Evolutionary conservation across 2,888 invertebrate genomes (phyloP).

Genomic region (Calameuta idolon): DNA sequence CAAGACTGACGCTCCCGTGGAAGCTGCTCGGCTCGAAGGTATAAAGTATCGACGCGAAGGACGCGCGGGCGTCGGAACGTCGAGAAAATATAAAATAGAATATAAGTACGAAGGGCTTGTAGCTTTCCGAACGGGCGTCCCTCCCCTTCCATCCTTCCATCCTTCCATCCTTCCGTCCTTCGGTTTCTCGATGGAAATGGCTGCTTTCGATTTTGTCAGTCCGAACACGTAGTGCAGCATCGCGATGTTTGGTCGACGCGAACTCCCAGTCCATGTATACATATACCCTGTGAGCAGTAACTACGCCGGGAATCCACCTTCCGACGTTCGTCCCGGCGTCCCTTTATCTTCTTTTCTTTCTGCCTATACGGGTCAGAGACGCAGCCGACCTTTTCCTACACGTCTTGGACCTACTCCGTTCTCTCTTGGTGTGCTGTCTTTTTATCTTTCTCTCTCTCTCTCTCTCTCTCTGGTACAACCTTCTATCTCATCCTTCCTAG

Average conservation of each 20-base stretch:
- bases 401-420: no score
- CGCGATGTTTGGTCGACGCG: slow-evolving; percentile 32
- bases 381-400: no score
- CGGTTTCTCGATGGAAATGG: slow-evolving; percentile 31
- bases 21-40: slow-evolving; percentile 13
- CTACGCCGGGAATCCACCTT: neutral
- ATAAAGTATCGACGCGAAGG: slow-evolving; percentile 3
- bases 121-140: neutral
- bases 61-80: slow-evolving; percentile 5
- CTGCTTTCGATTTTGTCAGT: slow-evolving; percentile 37
- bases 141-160: no score
- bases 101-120: slow-evolving; percentile 15
- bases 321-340: no score
- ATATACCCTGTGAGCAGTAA: neutral
- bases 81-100: slow-evolving; percentile 29
- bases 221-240: slow-evolving; percentile 41
- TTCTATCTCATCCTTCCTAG: slow-evolving; percentile 3
- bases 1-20: neutral
- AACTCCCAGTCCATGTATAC: slow-evolving; percentile 26
- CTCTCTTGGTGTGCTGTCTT: no score
- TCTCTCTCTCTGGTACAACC: neutral
- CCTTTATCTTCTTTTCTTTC: no score
- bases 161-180: no score
- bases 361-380: no score
- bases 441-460: neutral